These are phyloP conservation scores for Galago senegalensis DNA, from an alignment of 2,797 vertebrate genomes.

Conservation along the genomic window DNA sequence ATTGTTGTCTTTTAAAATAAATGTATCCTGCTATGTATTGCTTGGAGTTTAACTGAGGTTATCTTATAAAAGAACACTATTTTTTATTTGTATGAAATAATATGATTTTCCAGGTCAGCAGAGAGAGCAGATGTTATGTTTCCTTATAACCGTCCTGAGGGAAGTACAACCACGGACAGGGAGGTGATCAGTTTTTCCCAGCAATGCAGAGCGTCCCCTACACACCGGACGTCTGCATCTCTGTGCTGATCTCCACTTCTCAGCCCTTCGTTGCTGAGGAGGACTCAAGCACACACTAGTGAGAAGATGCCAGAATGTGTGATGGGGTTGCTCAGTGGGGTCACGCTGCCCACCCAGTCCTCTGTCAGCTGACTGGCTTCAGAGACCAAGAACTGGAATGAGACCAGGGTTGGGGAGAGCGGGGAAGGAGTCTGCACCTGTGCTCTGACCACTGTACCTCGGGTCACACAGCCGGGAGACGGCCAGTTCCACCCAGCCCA, in stretches of 20 bases:
- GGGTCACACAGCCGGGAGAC: background rate
- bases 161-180: background rate
- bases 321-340: background rate
- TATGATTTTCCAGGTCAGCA: slow-evolving; percentile 7
- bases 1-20: slow-evolving; percentile 22
- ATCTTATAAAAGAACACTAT: background rate
- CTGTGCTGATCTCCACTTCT: background rate
- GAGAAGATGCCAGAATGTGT: background rate
- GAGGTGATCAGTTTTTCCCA: background rate
- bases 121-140: background rate
- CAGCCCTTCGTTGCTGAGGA: background rate
- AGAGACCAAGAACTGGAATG: background rate
- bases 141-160: background rate
- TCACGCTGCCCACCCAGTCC: background rate
- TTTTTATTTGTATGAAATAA: slow-evolving; percentile 41
- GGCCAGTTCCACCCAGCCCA: background rate
- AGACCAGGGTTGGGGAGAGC: background rate
- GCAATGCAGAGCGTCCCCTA: background rate
- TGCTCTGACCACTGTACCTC: background rate
- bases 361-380: background rate
- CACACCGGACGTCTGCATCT: background rate
- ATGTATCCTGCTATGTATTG: background rate
- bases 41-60: background rate
- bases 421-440: background rate
- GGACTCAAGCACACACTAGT: background rate